phyloP scores from a whole-genome alignment of 2,797 vertebrate genomes.

The Pogoniulus pusillus region DNA sequence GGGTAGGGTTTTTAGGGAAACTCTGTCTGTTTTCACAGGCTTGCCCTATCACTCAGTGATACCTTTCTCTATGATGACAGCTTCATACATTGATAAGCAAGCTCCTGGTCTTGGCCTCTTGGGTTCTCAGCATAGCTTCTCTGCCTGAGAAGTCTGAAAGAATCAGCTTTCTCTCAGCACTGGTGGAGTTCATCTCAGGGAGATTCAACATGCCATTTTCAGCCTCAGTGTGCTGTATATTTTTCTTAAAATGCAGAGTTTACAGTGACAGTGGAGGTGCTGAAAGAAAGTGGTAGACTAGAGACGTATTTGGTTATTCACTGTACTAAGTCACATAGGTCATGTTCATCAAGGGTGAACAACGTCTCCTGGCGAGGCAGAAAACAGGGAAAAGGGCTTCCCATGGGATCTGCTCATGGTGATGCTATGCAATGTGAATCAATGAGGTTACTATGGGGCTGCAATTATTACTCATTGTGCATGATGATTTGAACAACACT shows the following conservation, averaged over 20 bases:
- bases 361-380: background rate
- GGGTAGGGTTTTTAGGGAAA: constrained; percentile 27
- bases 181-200: background rate
- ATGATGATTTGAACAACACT: background rate
- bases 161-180: background rate
- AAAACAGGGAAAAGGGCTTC: background rate
- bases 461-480: background rate
- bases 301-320: constrained; percentile 36
- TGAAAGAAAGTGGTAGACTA: constrained; percentile 29
- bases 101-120: constrained; percentile 10
- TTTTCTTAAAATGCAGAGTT: constrained; percentile 3
- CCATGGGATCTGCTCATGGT: background rate
- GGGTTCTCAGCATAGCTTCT: background rate
- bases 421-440: background rate
- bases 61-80: constrained; percentile 22
- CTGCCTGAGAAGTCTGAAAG: background rate
- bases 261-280: constrained; percentile 32
- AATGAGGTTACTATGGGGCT: background rate
- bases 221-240: constrained; percentile 7
- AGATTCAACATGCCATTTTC: constrained; percentile 41
- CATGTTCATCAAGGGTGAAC: background rate
- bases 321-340: background rate
- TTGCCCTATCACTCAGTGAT: constrained; percentile 47
- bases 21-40: constrained; percentile 49
- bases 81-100: constrained; percentile 39